Conservation (phyloP, 2,888 invertebrate genomes). For the Watsonalla cultraria region DNA sequence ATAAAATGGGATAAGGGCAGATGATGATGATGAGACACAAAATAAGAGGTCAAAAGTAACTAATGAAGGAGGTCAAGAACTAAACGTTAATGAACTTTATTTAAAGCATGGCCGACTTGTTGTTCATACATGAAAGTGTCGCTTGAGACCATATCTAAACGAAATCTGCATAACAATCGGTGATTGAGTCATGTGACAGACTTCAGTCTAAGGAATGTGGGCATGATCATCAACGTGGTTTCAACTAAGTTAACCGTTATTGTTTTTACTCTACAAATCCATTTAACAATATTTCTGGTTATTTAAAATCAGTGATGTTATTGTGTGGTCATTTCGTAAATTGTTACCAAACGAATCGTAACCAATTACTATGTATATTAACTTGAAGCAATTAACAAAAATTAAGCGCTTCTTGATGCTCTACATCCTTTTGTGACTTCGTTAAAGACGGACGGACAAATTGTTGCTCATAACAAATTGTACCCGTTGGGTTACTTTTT, state of each 20-base stretch:
- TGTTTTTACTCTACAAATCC: slow-evolving; percentile 28
- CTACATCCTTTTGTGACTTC: slow-evolving; percentile 2
- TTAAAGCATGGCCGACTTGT: slow-evolving; percentile 13
- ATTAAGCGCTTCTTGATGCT: slow-evolving; percentile 1
- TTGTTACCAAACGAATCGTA: slow-evolving; percentile 16
- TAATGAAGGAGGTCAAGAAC: not conserved
- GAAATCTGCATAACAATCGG: slow-evolving; percentile 48
- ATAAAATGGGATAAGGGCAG: no score
- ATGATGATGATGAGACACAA: no score
- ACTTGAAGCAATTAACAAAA: not conserved
- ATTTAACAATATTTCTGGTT: slow-evolving; percentile 12
- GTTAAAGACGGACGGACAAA: slow-evolving; percentile 1
- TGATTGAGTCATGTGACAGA: slow-evolving; percentile 27
- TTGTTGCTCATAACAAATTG: slow-evolving; percentile 35
- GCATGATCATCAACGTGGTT: slow-evolving; percentile 28
- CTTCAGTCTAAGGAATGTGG: slow-evolving; percentile 25
- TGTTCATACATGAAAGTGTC: slow-evolving; percentile 16
- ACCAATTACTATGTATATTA: slow-evolving; percentile 4
- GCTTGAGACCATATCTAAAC: slow-evolving; percentile 27
- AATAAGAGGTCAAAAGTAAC: no score
- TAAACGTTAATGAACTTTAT: slow-evolving; percentile 33
- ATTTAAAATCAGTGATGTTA: slow-evolving; percentile 40
- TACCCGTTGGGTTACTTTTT: slow-evolving; percentile 35
- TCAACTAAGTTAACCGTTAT: slow-evolving; percentile 40
- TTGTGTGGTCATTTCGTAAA: slow-evolving; percentile 26